Conservation (phyloP, 2,113 vertebrate genomes). For the Dromaius novaehollandiae region DNA sequence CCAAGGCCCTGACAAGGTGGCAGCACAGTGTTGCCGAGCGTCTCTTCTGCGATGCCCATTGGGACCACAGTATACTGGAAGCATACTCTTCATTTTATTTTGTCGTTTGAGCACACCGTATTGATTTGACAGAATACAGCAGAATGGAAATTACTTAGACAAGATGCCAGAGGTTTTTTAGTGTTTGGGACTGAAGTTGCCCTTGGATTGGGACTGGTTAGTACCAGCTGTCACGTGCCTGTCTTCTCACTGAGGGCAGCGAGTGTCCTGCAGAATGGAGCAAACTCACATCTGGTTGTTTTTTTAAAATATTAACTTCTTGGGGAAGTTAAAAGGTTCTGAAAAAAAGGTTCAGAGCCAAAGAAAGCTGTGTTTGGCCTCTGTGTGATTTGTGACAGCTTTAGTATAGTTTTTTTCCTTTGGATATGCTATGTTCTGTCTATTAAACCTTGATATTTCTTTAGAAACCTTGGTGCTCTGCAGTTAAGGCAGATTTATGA, state of each 20-base stretch:
- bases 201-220: not conserved
- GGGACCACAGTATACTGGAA: not conserved
- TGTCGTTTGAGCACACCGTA: not conserved
- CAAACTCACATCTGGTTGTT: not conserved
- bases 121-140: not conserved
- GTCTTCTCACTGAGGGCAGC: rapidly evolving
- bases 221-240: not conserved
- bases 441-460: not conserved
- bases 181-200: not conserved
- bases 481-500: not conserved
- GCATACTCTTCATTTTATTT: not conserved
- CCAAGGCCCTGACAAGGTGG: not conserved
- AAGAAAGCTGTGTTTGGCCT: not conserved
- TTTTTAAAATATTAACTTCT: not conserved
- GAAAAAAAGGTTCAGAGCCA: not conserved
- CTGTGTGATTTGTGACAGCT: not conserved
- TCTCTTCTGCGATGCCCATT: not conserved
- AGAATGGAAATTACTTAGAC: not conserved
- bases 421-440: not conserved
- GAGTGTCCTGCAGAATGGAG: not conserved
- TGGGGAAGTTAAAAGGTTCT: not conserved
- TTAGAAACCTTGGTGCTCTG: not conserved
- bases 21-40: not conserved
- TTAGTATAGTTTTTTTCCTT: not conserved
- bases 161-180: not conserved